Conservation (phyloP, 2,888 invertebrate species). For the Encarsia formosa region DNA sequence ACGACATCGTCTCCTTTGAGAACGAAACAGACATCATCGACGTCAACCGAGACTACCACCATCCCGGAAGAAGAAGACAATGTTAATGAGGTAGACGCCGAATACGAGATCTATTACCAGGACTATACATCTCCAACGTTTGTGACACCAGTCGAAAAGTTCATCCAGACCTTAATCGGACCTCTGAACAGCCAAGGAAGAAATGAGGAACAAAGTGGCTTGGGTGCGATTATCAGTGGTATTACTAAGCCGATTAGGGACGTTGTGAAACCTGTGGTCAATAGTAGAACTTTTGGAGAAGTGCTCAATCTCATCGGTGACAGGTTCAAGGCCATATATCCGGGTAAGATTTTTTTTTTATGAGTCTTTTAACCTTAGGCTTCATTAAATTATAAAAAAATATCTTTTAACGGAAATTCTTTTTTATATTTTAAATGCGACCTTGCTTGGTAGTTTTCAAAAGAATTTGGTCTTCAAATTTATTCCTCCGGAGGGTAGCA, state of each 20-base stretch:
- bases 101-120: too few relatives aligned
- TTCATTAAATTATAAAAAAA: too few relatives aligned
- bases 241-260: slow-evolving; percentile 12
- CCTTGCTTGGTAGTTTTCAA: too few relatives aligned
- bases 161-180: slow-evolving; percentile 1
- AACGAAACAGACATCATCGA: neutral
- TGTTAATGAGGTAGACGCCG: too few relatives aligned
- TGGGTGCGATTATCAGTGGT: neutral
- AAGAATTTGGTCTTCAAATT: too few relatives aligned
- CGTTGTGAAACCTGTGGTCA: neutral
- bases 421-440: too few relatives aligned
- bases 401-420: too few relatives aligned
- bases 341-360: slow-evolving; percentile 48
- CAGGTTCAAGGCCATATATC: slow-evolving; percentile 57
- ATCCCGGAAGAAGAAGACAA: too few relatives aligned
- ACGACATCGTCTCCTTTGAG: neutral
- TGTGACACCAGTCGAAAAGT: slow-evolving; percentile 12
- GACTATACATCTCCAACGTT: slow-evolving; percentile 14
- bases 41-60: too few relatives aligned
- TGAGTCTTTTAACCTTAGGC: too few relatives aligned
- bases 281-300: slow-evolving; percentile 45
- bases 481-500: too few relatives aligned
- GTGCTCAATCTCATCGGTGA: slow-evolving; percentile 55
- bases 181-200: neutral
- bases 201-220: neutral